Base-by-base conservation (phyloP, 2,888 invertebrate species). In the Diabrotica balteata region DNA sequence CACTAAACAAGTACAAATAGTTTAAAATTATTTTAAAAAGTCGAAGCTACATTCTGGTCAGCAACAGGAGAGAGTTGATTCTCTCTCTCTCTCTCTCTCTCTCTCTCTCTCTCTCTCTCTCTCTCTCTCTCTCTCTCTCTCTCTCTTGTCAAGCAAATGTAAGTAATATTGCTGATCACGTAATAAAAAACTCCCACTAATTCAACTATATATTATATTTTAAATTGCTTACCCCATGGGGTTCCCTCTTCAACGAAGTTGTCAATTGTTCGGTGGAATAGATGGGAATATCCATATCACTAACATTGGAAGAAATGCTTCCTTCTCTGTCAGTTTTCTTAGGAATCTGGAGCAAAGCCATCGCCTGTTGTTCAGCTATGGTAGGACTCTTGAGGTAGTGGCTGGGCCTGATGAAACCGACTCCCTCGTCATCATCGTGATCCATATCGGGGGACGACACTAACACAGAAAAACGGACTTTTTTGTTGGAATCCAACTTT, bases 241-340 rank as follows among this genome's bases (percentile, higher is more conserved):
- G 72, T 51, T 75, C 73, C 63, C 76, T 75, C 45, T 75, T 75
- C 7, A 76, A 72, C 42, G 76, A 76, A 8, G 79, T 82, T 2
- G 81, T 80, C 50, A 83, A 72, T 72, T 79, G 81, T 68, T 82
- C 82, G 43, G 80, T 80, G 7, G 82, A 80, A 73, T 88, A 88
- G 72, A 88, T 88, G n/a, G 87, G 87, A 52, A 86, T 86, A 72
- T 88, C 87, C 78, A 87, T 80, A 76, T 88, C 87, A 75, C 86
- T 87, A 69, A 87, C 84, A 75, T 85, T 86, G 72, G 87, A 87
- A 43, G 87, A 87, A 72, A 87, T 85, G 74, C 87, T 87, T 4
- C 84, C 81, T 53, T 85, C 85, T 62, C 86, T 78, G 8, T 71
- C 68, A 10, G 74, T 72, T 22, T 77, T 71, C n/a, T 71, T 63